Conservation (phyloP, 2,888 invertebrate genomes). For the Allophyes oxyacanthae region DNA sequence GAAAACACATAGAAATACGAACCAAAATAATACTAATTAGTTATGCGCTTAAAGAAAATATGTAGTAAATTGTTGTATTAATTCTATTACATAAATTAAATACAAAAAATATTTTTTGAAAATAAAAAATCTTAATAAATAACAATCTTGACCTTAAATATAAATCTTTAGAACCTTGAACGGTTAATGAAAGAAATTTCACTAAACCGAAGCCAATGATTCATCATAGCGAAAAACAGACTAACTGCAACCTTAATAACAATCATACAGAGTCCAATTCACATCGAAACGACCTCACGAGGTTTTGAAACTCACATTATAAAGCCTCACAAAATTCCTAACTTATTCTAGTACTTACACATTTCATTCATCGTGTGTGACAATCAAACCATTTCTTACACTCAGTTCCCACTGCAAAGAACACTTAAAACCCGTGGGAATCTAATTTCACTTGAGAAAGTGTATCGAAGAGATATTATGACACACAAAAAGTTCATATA, state of each 20-base stretch:
- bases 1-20: too few species aligned
- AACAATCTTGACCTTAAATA: constrained; percentile 29
- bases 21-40: too few species aligned
- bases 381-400: constrained; percentile 64
- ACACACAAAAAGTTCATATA: constrained; percentile 61
- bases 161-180: constrained; percentile 51
- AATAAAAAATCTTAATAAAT: too few species aligned
- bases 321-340: constrained; percentile 24
- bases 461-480: constrained; percentile 57
- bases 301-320: constrained; percentile 25
- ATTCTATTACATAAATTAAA: too few species aligned
- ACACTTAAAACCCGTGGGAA: constrained; percentile 69
- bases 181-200: constrained; percentile 61
- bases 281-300: background rate
- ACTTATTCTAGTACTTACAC: constrained; percentile 76
- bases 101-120: too few species aligned
- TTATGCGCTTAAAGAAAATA: too few species aligned
- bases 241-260: constrained; percentile 44
- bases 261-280: constrained; percentile 27
- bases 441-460: constrained; percentile 71
- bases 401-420: constrained; percentile 57
- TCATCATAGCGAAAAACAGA: constrained; percentile 55
- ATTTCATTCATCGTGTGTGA: constrained; percentile 77
- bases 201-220: constrained; percentile 57
- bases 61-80: too few species aligned